Evolutionary conservation across 2,888 invertebrate genomes (phyloP).

Genomic region (Pandemis corylana): DNA sequence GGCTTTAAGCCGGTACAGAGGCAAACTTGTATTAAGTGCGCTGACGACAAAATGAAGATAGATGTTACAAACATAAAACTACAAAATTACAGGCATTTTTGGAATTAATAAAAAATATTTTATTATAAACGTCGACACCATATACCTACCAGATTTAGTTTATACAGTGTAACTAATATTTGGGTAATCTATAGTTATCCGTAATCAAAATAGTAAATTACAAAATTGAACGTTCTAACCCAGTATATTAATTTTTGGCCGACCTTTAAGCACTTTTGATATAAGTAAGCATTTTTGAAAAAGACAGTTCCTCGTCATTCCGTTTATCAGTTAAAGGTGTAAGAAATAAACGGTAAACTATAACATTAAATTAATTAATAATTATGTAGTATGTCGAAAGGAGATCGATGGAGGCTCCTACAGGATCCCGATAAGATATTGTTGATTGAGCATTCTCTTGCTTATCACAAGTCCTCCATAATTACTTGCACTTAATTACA

Average conservation of each 20-base stretch:
- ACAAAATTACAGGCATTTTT: background rate
- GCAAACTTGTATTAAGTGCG: conserved; percentile 44
- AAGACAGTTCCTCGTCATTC: background rate
- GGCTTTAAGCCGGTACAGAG: conserved; percentile 48
- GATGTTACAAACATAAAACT: background rate
- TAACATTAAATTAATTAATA: conserved; percentile 13
- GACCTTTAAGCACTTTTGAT: too few relatives aligned
- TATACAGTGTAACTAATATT: too few relatives aligned
- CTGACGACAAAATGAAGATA: conserved; percentile 25
- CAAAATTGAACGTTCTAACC: too few relatives aligned
- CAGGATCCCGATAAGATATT: conserved; percentile 50
- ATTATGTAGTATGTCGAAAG: conserved; percentile 51
- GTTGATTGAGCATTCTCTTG: conserved; percentile 35
- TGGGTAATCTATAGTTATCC: too few relatives aligned
- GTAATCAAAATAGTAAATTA: too few relatives aligned
- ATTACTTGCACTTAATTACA: conserved; percentile 29
- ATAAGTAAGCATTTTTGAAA: background rate
- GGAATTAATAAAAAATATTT: too few relatives aligned
- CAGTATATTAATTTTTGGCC: too few relatives aligned
- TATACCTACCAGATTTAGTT: too few relatives aligned
- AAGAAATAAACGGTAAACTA: conserved; percentile 17
- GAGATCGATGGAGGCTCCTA: conserved; percentile 58
- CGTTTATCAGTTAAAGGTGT: conserved; percentile 6
- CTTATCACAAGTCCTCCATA: conserved; percentile 24
- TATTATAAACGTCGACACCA: too few relatives aligned